A percentile compares a stretch with the other conserved stretches of the same genome.
Conservation (phyloP, 2,113 vertebrate genomes). For the Tyrannus savana region DNA sequence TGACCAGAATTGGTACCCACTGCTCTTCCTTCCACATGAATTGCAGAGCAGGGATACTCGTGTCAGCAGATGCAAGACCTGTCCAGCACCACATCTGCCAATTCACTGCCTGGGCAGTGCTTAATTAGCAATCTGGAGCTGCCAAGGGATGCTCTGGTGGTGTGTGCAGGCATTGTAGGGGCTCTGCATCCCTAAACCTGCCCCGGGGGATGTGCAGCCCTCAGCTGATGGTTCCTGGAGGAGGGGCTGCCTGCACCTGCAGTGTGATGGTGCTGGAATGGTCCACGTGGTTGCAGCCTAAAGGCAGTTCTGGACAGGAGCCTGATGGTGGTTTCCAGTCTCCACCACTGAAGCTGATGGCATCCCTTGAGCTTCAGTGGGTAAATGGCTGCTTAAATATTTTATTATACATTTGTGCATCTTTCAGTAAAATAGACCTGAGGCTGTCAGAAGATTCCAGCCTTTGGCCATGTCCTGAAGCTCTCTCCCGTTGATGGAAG, state of each 20-base stretch:
- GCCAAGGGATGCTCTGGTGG: background rate
- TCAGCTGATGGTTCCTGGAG: background rate
- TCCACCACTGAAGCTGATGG: background rate
- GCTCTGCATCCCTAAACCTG: background rate
- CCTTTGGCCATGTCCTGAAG: background rate
- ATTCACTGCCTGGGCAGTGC: background rate
- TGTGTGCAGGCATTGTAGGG: background rate
- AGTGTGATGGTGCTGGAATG: background rate
- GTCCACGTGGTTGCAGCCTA: background rate
- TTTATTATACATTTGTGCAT: background rate
- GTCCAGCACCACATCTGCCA: background rate
- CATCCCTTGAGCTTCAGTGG: background rate
- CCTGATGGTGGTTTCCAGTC: background rate
- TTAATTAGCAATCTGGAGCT: background rate
- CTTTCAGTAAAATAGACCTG: background rate
- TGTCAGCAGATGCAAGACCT: background rate
- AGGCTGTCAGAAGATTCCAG: background rate
- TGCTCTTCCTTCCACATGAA: background rate
- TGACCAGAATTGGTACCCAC: background rate
- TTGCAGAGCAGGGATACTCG: background rate
- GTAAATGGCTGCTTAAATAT: background rate
- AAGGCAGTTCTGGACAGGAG: background rate
- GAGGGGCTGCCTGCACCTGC: background rate
- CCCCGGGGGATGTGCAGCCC: background rate
- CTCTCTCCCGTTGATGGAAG: background rate